Base-by-base conservation (phyloP, 2,797 vertebrate species). In the Pangasius krempfi region DNA sequence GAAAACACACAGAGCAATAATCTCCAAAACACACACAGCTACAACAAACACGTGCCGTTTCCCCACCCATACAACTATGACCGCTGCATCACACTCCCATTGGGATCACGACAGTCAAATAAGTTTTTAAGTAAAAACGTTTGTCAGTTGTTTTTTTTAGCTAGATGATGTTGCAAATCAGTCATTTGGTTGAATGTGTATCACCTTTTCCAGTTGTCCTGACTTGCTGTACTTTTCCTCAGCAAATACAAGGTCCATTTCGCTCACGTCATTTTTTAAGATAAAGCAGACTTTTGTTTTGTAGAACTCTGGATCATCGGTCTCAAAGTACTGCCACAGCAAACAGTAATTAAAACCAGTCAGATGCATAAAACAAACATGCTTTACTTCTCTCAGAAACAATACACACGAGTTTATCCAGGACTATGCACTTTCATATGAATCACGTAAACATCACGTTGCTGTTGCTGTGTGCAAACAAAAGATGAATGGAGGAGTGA, bases 231-330 rank as follows among this genome's bases (percentile, higher is more conserved):
- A 99, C 93, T 98, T 99, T 94, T 99, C 99, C 94, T 99, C 99
- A 52, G 99, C 98, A 92, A 99, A 99, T 91, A 99, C 97, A 91
- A 99, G 95, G 94, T 99, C 98, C 97, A 99, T 99, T 93, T 99
- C 98, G 89, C 97, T 98, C 94, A 99, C 97, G 94, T 99, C 98
- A 94, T 99, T 99, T 95, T 99, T 98, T 92, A 99, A 95, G 94
- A 99, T 98, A 95, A 98, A 99, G 95, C 98, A 99, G 90, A 99
- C 99, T 95, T 99, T 99, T 91, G 98, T 99, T 96, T 99, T 99
- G 95, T 99, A 99, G 95, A 99, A 99, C 94, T 99, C 99, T 85
- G 98, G 98, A 94, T 99, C 98, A 85, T 99, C 99, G 0, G 98
- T 98, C 96, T 99, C 98, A 93, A 99, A 99, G 94, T 99, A 99